phyloP scores from a whole-genome alignment of 2,888 invertebrate genomes.

The Ochropacha duplaris region DNA sequence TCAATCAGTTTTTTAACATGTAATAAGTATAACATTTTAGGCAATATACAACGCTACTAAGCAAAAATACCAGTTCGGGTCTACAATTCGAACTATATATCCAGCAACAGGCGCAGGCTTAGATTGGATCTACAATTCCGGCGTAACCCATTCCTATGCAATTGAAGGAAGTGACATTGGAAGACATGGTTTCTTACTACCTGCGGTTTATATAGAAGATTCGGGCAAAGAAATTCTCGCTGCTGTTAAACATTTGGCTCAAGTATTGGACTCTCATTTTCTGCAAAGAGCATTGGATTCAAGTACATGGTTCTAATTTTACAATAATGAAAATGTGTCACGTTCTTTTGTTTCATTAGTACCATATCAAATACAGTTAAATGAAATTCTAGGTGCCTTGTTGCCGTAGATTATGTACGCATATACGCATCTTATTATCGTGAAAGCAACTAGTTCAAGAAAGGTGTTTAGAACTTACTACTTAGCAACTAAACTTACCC shows the following conservation, averaged over 20 bases:
- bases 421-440: not conserved
- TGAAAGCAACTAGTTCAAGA: not conserved
- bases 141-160: conserved; percentile 32
- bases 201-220: conserved; percentile 31
- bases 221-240: conserved; percentile 36
- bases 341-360: not conserved
- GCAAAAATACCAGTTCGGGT: conserved; percentile 32
- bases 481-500: conserved; percentile 5
- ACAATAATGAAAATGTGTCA: not conserved
- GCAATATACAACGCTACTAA: conserved; percentile 31
- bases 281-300: conserved; percentile 4
- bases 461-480: not conserved
- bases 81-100: conserved; percentile 33
- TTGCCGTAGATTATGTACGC: not conserved
- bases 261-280: conserved; percentile 17
- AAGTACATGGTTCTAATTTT: conserved; percentile 32
- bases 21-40: conserved; percentile 22
- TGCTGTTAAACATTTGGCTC: conserved; percentile 32
- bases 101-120: conserved; percentile 37
- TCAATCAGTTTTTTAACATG: not conserved
- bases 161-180: conserved; percentile 40
- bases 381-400: not conserved
- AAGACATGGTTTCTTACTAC: conserved; percentile 38
- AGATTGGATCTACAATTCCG: conserved; percentile 43
- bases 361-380: not conserved